Evolutionary conservation across 2,113 vertebrate genomes (phyloP), one percentile per base, ranked within the genome.

Genomic region (Pyrgilauda ruficollis): DNA sequence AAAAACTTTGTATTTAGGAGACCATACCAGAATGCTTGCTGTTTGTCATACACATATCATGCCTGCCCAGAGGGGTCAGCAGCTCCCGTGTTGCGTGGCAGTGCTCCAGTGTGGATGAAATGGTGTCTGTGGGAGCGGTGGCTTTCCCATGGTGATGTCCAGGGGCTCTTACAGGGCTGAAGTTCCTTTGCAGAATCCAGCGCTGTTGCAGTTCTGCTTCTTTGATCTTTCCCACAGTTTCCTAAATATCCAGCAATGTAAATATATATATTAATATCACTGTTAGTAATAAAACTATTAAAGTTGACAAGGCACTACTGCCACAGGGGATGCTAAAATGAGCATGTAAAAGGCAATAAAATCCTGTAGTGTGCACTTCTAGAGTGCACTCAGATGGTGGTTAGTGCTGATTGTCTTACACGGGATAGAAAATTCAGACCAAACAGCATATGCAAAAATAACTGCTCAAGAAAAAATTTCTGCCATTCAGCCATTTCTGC

Each of bases 1-100:
- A 46, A 67, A 58, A 37, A 10, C 39, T 6, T 9, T 72, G 21
- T 11, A 24, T 67, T 67, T 50, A 55, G 85, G 33, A 78, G 87
- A 20, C 6, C 35, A 67, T 27, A 18, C 44, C 6, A 1, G 35
- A 87, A 61, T 11, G 24, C 17, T 44, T 37, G 2, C 6, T 43
- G 41, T 83, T 83, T 83, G 16, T 26, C 39, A 10, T 19, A 12
- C 0, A 0, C 14, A 1, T 35, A 6, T 35, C 18, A 3, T 15
- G 15, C n/a, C 74, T 62, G 24, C 7, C 17, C 35, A n/a, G 77
- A 50, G 28, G 13, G 46, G 13, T 55, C 44, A 39, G 67, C 47
- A 59, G 64, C 59, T 76, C 67, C 39, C 0, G 0, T 4, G 10
- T 4, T 10, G 9, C 0, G 0, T 11, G 47, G 61, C 46, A 52